Percentiles rank a stretch among this genome's conserved stretches.
phyloP scores from a whole-genome alignment of 2,113 vertebrate genomes.

The Dipodomys merriami region DNA sequence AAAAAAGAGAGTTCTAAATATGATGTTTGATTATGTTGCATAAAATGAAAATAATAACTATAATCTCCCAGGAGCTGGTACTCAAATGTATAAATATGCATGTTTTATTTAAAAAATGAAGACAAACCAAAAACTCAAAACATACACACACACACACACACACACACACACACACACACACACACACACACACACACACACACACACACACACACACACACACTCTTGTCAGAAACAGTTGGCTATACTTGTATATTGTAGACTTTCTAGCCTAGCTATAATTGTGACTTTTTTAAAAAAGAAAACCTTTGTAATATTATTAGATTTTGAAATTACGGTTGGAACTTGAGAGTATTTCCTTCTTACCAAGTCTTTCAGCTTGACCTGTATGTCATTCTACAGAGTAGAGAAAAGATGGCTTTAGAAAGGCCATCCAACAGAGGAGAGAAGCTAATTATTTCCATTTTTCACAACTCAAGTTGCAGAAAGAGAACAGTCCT shows the following conservation, averaged over 20 bases:
- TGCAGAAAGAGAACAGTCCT: slow-evolving; percentile 90
- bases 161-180: too few relatives aligned
- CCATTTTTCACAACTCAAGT: slow-evolving; percentile 80
- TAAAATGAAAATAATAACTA: background rate
- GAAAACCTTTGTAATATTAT: background rate
- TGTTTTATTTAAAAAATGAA: background rate
- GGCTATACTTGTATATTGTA: background rate
- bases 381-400: background rate
- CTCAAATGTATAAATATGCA: background rate
- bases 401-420: background rate
- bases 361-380: background rate
- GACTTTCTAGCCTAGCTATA: slow-evolving; percentile 4
- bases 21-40: background rate
- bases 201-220: too few relatives aligned
- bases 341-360: slow-evolving; percentile 12
- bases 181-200: too few relatives aligned
- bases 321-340: slow-evolving; percentile 42
- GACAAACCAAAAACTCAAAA: background rate
- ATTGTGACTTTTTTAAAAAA: background rate
- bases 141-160: too few relatives aligned
- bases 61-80: background rate
- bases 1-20: background rate
- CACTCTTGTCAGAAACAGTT: background rate
- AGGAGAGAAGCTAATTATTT: slow-evolving; percentile 45
- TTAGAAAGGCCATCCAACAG: background rate